Conservation (phyloP, 2,888 invertebrate species). For the Oxyteleia sp. region DNA sequence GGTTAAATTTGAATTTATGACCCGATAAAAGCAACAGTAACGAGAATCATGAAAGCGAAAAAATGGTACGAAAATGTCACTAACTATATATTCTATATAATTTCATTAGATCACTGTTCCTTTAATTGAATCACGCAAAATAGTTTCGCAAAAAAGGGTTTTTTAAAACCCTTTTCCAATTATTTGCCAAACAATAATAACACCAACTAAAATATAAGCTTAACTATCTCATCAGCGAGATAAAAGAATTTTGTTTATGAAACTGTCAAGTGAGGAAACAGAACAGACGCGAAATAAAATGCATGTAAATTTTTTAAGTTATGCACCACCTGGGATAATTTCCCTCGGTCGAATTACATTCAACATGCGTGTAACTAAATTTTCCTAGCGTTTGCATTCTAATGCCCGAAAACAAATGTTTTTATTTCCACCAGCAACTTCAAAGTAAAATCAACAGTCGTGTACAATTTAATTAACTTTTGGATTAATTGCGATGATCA, state of each 20-base stretch:
- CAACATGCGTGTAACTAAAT: constrained; percentile 45
- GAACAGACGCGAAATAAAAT: constrained; percentile 23
- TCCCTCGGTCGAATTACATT: constrained; percentile 41
- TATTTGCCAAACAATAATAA: too few relatives aligned
- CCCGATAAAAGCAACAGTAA: constrained; percentile 51
- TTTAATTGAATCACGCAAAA: too few relatives aligned
- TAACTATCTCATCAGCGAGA: neutral
- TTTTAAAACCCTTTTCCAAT: too few relatives aligned
- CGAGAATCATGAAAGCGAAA: constrained; percentile 41
- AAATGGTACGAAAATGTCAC: constrained; percentile 29
- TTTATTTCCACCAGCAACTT: constrained; percentile 7
- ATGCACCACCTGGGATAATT: constrained; percentile 42
- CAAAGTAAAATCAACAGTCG: constrained; percentile 3
- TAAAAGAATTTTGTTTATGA: neutral
- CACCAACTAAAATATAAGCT: too few relatives aligned
- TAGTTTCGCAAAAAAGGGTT: too few relatives aligned
- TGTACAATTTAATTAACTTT: neutral
- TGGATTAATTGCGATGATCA: constrained; percentile 1
- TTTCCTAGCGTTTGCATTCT: constrained; percentile 47
- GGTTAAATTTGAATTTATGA: constrained; percentile 57
- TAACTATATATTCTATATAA: neutral
- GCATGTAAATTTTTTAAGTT: constrained; percentile 51
- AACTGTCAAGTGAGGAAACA: neutral
- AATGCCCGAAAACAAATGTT: constrained; percentile 19
- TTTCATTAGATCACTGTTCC: too few relatives aligned